Base-by-base conservation (phyloP, 2,113 vertebrate genomes). In the Campylomormyrus numenius region DNA sequence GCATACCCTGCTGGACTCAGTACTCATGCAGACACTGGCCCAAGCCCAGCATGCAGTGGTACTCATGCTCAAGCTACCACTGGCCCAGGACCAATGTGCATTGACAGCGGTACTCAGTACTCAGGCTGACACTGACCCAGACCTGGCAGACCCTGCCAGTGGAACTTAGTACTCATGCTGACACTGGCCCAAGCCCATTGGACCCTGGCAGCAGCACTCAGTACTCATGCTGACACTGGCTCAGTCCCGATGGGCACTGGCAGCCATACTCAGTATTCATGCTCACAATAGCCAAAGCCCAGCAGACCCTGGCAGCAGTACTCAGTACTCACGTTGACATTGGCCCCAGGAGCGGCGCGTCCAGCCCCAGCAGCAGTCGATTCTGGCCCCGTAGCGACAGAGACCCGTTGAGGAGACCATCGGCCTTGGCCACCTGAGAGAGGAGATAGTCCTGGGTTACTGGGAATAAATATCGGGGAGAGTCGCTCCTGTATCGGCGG, bases 311-410 rank as follows among this genome's bases (percentile, higher is more conserved):
- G 27, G 49, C 70, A 21, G 19, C 17, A 80, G 48, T 70, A 58
- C 89, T 19, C 0, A 53, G 39, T 96, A 95, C 97, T 98, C 95
- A 99, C 98, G 97, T 91, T 96, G 96, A 93, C 98, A 99, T 0
- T 94, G 96, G 88, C 97, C 97, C 96, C 95, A 94, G 17, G 96
- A 93, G 91, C 91, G 92, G 1, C 93, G 95, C 1, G 93, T 96
- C 98, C 97, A 98, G 91, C 97, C 98, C 98, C 97, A 98, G 94
- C 98, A 99, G 95, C 98, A 99, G 92, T 97, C 97, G 90, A 97
- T 94, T 52, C 96, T 95, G 91, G 95, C 96, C 3, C 97, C 97
- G 49, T 97, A 97, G 8, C 93, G 96, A 93, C 98, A 99, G 2
- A 98, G 94, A 88, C 98, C 97, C 11, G 93, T 10, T 0, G 97